These are phyloP conservation scores for Tragelaphus strepsiceros DNA, from an alignment of 2,113 vertebrate genomes.

Conservation along the genomic window DNA sequence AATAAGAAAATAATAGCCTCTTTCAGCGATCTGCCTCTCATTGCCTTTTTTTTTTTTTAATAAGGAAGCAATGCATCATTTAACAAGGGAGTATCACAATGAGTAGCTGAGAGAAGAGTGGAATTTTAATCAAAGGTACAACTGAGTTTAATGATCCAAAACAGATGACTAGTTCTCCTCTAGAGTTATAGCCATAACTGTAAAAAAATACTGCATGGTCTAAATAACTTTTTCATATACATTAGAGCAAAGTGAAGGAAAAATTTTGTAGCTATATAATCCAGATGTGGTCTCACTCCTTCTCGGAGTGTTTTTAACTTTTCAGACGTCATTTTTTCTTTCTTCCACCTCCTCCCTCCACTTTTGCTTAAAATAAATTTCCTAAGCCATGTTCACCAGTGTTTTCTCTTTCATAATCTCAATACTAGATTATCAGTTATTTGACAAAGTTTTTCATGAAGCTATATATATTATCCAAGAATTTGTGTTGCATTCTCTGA, in stretches of 20 bases:
- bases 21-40: neutral
- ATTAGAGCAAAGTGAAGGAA: neutral
- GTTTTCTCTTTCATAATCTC: neutral
- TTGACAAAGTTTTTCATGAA: neutral
- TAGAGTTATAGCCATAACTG: neutral
- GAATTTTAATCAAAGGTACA: neutral
- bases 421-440: neutral
- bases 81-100: neutral
- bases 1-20: neutral
- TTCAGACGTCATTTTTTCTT: neutral
- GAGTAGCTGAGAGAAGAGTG: neutral
- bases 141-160: conserved; percentile 6
- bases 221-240: neutral
- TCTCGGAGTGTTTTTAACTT: neutral
- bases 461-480: neutral
- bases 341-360: neutral
- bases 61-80: neutral
- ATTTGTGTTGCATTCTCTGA: neutral
- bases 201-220: neutral
- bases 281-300: neutral
- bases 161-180: neutral
- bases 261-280: neutral
- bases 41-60: neutral
- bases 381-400: neutral
- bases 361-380: neutral